phyloP scores from a whole-genome alignment of 1,140 invertebrate species.

The Drosophila seguyi region DNA sequence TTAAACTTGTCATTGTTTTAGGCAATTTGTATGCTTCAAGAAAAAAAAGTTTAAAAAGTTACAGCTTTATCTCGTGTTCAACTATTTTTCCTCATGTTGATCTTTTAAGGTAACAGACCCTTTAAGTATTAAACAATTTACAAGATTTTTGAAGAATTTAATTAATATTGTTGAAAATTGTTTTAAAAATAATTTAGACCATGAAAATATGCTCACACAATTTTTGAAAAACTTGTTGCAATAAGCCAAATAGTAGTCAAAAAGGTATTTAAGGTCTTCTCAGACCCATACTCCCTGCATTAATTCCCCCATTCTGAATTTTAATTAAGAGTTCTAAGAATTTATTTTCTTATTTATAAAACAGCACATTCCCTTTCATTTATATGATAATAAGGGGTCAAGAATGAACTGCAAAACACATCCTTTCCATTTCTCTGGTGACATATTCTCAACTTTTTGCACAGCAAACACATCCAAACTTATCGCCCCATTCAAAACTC shows the following conservation, averaged over 20 bases:
- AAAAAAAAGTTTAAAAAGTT: background rate
- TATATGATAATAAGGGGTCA: too few species aligned
- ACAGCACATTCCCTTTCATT: background rate
- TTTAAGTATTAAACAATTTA: background rate
- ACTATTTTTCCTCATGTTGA: background rate
- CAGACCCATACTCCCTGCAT: background rate
- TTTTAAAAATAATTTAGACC: too few species aligned
- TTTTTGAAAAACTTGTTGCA: background rate
- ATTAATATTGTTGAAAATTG: background rate
- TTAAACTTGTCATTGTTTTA: background rate
- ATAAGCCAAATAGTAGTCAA: background rate
- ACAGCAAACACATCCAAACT: constrained; percentile 20
- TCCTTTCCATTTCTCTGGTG: background rate
- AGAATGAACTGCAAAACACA: background rate
- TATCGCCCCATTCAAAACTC: constrained; percentile 32
- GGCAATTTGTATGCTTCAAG: too few species aligned
- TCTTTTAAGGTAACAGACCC: background rate
- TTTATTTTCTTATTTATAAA: background rate
- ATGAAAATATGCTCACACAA: background rate
- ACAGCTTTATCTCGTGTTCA: too few species aligned
- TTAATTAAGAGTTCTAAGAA: background rate
- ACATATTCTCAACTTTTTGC: constrained; percentile 18
- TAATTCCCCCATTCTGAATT: background rate
- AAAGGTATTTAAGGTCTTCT: too few species aligned
- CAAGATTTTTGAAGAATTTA: background rate